Evolutionary conservation across 2,113 vertebrate species (phyloP).

Genomic region (Ailuropoda melanoleuca): DNA sequence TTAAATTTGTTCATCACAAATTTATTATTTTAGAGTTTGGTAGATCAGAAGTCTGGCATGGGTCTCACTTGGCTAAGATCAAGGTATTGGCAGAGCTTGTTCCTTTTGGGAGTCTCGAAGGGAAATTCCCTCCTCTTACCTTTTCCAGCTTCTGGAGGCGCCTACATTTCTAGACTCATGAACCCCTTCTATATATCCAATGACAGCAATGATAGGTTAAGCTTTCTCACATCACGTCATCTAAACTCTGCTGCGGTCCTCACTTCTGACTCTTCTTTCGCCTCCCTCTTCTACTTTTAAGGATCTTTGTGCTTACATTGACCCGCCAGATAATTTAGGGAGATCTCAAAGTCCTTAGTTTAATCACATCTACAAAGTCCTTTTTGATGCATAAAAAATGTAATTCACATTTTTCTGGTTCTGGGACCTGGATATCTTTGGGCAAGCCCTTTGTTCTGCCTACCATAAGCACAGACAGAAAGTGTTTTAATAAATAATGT

Average conservation of each 20-base stretch:
- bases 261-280: background rate
- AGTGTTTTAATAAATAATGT: background rate
- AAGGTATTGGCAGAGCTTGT: background rate
- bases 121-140: background rate
- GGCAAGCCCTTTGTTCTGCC: background rate
- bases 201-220: background rate
- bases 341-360: background rate
- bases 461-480: background rate
- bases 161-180: background rate
- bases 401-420: background rate
- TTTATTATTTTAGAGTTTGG: background rate
- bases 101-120: background rate
- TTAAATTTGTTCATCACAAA: background rate
- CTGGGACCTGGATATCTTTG: background rate
- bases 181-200: background rate
- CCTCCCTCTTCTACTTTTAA: background rate
- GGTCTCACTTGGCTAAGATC: background rate
- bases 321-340: background rate
- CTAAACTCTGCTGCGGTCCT: background rate
- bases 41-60: background rate
- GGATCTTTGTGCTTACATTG: background rate
- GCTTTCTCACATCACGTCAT: background rate
- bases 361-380: background rate
- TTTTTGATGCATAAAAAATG: background rate
- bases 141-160: fast-evolving